Evolutionary conservation across 2,113 vertebrate genomes (phyloP).

Genomic region (Sceloporus undulatus): DNA sequence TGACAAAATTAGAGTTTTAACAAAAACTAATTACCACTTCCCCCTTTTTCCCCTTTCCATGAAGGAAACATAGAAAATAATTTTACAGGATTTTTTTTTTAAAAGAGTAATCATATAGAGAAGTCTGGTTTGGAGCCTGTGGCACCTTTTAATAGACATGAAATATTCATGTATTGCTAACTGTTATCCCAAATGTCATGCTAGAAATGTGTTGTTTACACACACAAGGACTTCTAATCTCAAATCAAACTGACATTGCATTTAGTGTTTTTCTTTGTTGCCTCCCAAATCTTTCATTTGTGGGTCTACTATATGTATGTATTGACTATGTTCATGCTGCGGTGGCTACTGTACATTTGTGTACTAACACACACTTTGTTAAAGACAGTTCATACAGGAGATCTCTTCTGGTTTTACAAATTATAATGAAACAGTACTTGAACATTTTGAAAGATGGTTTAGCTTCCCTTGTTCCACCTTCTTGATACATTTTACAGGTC

Average conservation of each 20-base stretch:
- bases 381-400: constrained; percentile 18
- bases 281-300: constrained; percentile 1
- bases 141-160: neutral
- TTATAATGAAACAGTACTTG: constrained; percentile 31
- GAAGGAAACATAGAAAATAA: constrained; percentile 7
- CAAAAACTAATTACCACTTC: neutral
- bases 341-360: constrained; percentile 25
- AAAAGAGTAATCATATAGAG: neutral
- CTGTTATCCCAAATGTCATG: neutral
- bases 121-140: neutral
- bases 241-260: constrained; percentile 5
- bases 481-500: constrained; percentile 28
- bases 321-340: neutral
- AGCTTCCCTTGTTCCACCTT: neutral
- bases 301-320: constrained; percentile 1
- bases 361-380: neutral
- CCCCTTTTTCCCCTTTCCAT: neutral
- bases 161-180: constrained; percentile 16
- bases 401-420: constrained; percentile 14
- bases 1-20: neutral
- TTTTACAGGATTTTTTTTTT: neutral
- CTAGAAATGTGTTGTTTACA: neutral
- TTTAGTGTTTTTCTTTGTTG: neutral
- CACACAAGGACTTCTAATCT: neutral
- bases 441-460: neutral